phyloP scores from a whole-genome alignment of 1,140 invertebrate genomes.

The Drosophila prosaltans region DNA sequence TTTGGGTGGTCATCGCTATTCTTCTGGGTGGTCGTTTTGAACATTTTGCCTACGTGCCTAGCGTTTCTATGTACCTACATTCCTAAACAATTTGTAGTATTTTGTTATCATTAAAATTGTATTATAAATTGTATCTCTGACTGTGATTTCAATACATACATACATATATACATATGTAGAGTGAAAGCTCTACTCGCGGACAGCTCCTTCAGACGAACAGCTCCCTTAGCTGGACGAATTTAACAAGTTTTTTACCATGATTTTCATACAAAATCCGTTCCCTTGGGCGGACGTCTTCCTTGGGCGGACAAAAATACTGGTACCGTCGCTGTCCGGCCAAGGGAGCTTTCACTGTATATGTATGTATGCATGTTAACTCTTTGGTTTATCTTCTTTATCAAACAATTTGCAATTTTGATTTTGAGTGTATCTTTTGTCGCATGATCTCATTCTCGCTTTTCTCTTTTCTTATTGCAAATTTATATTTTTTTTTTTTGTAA shows the following conservation, averaged over 20 bases:
- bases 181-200: too few species aligned
- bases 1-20: conserved; percentile 32
- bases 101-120: conserved; percentile 35
- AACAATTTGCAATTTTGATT: conserved; percentile 57
- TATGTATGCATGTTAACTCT: not conserved
- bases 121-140: conserved; percentile 15
- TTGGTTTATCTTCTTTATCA: conserved; percentile 58
- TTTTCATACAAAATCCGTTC: too few species aligned
- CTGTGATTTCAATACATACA: conserved; percentile 43
- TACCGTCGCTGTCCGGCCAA: too few species aligned
- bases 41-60: conserved; percentile 64
- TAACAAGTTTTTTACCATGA: too few species aligned
- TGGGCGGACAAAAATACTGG: too few species aligned
- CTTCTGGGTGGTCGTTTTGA: conserved; percentile 33
- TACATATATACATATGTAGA: too few species aligned
- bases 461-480: not conserved
- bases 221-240: too few species aligned
- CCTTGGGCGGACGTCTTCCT: too few species aligned
- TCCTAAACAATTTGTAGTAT: conserved; percentile 31
- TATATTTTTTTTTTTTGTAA: conserved; percentile 30
- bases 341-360: too few species aligned
- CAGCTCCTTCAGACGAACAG: too few species aligned
- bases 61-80: conserved; percentile 30
- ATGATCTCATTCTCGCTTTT: conserved; percentile 41
- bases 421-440: conserved; percentile 11